Conservation (phyloP, 2,797 vertebrate genomes). For the Podargus strigoides region DNA sequence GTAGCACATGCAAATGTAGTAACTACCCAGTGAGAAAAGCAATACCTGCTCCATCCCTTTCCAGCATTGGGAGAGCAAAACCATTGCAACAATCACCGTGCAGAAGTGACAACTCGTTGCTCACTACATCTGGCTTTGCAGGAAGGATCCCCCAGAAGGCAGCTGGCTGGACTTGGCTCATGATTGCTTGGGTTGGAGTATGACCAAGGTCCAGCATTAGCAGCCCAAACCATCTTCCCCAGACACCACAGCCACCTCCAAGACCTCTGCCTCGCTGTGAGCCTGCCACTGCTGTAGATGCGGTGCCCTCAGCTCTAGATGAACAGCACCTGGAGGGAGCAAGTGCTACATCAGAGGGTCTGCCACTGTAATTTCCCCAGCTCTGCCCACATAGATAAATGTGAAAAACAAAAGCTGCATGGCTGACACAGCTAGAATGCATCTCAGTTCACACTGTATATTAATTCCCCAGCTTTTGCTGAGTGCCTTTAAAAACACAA, state of each 20-base stretch:
- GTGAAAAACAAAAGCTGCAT: not conserved
- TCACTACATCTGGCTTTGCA: not conserved
- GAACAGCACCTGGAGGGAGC: not conserved
- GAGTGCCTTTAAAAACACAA: not conserved
- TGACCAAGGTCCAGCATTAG: not conserved
- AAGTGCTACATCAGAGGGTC: not conserved
- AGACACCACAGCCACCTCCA: not conserved
- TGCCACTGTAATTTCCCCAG: not conserved
- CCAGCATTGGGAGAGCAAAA: not conserved
- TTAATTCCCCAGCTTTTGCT: not conserved
- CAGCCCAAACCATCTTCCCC: not conserved
- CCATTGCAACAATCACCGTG: not conserved
- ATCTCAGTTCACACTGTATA: conserved; percentile 1
- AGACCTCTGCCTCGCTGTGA: not conserved
- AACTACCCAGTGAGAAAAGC: not conserved
- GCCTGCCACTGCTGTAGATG: not conserved
- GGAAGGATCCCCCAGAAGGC: not conserved
- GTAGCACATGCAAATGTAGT: not conserved
- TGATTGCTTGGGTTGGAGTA: not conserved
- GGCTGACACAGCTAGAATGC: not conserved
- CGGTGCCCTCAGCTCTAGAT: not conserved
- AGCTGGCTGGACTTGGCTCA: not conserved
- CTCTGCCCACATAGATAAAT: not conserved
- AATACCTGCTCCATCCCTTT: not conserved
- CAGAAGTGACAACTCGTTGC: not conserved